Evolutionary conservation across 2,888 invertebrate species (phyloP), one percentile per base, ranked within the genome.

Genomic region (Baronia brevicornis): DNA sequence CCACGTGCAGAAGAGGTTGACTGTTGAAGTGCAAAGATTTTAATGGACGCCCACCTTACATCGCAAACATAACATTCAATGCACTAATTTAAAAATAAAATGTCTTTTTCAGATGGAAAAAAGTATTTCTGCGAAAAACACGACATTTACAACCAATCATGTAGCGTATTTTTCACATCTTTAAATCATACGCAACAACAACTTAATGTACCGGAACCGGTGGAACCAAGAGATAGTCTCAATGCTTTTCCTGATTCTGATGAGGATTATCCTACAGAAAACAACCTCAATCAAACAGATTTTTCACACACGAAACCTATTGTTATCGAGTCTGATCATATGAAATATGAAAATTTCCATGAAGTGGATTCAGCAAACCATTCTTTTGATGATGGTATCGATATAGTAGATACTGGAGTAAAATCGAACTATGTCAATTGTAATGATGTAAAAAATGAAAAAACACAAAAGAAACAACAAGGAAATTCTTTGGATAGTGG

Each of bases 101-200:
- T 30, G 8, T 27, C 55, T 50, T 6, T 46, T 51, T 18, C 62
- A 85, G 85, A 84, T 39, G 84, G 78, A 4, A 78, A 78, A 47
- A 84, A 84, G 43, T 84, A 85, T 43, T 73, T 64, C 48, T 85
- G 85, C 43, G 84, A 84, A 37, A 85, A 85, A 51, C 85, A 85
- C 49, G 75, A 84, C 44, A 59, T 72, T 15, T 79, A 77, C 54
- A 79, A 77, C 39, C 71, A 75, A 22, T 79, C 78, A 0, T 72
- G 70, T 47, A 78, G 68, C 43, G 74, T 82, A 0, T 84, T 84
- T 0, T 72, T 72, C 44, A 69, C 80, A 0, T 84, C 84, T 0
- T 59, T 84, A 4, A 80, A 72, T 41, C 78, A 79, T 35, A 60
- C 72, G 41, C 36, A 36, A n/a, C n/a, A n/a, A n/a, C 79, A 75